Percentiles rank a stretch among this genome's conserved stretches.
Conservation (phyloP, 2,113 vertebrate genomes). For the Chlorodrepanis virens region DNA sequence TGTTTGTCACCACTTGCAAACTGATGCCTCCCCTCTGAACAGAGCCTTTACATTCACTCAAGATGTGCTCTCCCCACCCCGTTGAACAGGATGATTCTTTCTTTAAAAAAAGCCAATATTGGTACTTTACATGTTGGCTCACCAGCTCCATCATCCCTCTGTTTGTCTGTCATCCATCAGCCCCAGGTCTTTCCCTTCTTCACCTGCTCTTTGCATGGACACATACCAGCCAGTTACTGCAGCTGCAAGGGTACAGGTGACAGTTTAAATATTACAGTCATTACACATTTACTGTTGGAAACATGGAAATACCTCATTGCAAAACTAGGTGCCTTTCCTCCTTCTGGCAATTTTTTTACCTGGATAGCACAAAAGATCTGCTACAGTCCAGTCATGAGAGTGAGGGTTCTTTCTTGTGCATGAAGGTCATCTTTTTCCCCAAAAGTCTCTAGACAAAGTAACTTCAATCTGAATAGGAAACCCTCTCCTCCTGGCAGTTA, state of each 20-base stretch:
- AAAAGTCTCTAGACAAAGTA: neutral
- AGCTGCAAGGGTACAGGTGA: neutral
- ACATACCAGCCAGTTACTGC: neutral
- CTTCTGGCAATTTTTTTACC: neutral
- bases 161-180: neutral
- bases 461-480: conserved; percentile 16
- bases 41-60: neutral
- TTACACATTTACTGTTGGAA: neutral
- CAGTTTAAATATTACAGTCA: neutral
- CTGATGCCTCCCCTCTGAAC: neutral
- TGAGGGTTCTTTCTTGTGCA: neutral
- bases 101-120: neutral
- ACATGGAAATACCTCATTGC: neutral
- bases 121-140: neutral
- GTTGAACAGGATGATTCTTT: accelerated
- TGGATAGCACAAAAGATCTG: neutral
- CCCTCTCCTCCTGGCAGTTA: neutral
- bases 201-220: neutral
- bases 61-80: neutral
- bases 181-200: neutral
- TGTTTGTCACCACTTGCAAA: accelerated
- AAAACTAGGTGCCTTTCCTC: neutral
- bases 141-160: accelerated
- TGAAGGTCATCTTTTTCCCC: neutral
- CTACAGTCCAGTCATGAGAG: neutral